These are phyloP conservation scores for Pseudobourletiella spinata DNA, from an alignment of 1,140 invertebrate species.

Conservation along the genomic window DNA sequence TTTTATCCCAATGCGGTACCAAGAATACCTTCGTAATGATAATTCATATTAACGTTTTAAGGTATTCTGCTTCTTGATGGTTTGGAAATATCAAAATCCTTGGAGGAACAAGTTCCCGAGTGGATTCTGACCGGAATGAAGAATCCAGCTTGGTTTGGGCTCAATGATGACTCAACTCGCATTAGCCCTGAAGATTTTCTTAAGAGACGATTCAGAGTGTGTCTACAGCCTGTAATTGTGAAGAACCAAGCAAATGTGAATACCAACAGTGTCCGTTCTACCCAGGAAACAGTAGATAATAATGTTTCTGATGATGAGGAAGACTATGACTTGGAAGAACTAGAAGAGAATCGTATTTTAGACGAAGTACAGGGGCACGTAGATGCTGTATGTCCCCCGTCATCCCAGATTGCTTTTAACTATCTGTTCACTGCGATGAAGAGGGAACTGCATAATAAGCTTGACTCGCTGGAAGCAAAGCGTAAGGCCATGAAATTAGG, in stretches of 20 bases:
- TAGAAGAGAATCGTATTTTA: slow-evolving; percentile 20
- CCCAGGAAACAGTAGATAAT: no score
- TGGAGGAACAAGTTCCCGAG: not conserved
- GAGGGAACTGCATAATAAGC: not conserved
- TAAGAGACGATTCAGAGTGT: no score
- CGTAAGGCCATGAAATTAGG: no score
- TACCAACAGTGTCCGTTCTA: no score
- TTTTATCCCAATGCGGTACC: no score
- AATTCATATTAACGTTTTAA: no score
- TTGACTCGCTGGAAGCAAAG: not conserved
- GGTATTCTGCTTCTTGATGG: no score
- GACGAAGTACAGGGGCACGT: slow-evolving; percentile 23
- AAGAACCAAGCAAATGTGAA: no score
- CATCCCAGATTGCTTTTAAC: not conserved
- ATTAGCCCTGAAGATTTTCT: no score
- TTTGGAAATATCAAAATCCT: no score
- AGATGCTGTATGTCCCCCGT: not conserved
- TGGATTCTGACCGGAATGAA: not conserved
- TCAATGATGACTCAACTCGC: not conserved
- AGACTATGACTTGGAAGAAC: slow-evolving; percentile 32
- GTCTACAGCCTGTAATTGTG: no score
- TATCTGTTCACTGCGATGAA: slow-evolving; percentile 1
- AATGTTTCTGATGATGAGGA: slow-evolving; percentile 22
- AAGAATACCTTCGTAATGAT: no score
- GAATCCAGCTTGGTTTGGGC: not conserved